Evolutionary conservation across 1,140 invertebrate genomes (phyloP), one percentile per base, ranked within the genome.

Genomic region (Ips nitidus): DNA sequence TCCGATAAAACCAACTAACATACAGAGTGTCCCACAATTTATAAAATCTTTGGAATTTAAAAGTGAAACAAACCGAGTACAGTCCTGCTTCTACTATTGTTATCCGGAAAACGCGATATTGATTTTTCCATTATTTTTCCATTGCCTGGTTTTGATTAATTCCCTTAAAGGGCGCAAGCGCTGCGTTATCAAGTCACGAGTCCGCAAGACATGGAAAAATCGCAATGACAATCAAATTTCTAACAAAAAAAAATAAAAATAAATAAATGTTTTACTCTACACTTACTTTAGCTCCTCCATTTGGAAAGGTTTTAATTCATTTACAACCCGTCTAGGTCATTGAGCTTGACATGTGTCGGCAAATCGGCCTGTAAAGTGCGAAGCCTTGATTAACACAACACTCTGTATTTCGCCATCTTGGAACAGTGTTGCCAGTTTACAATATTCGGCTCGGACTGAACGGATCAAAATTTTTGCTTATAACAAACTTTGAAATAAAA

Each of bases 331-430:
- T 22, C 22, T 22, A 22, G 22, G 22, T 22, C 22, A 22, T 22
- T 22, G 22, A 22, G 22, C 22, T 22, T 22, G 22, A 22, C 22
- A 22, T 22, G 22, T 22, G 22, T 22, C 22, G 22, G 22, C 22
- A 22, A 22, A 22, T 22, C 22, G 22, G 22, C 22, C 22, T 22
- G 22, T 22, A 22, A 22, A 22, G 22, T 22, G 41, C 57, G 41
- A 69, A 66, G 56, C 62, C 72, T 66, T 61, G 58, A 71, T 61
- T 69, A 67, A 61, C 72, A 71, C 72, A 73, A 73, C 72, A 73
- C 72, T 70, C 72, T 62, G 72, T 73, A 70, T 73, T 71, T 71
- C 72, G 72, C 72, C 72, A 73, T 73, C 72, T 73, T 73, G 69
- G 55, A 71, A 73, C 65, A 43, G 47, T 50, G 69, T 71, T 69